Conservation (phyloP, 2,113 vertebrate species). For the Etia nguti region DNA sequence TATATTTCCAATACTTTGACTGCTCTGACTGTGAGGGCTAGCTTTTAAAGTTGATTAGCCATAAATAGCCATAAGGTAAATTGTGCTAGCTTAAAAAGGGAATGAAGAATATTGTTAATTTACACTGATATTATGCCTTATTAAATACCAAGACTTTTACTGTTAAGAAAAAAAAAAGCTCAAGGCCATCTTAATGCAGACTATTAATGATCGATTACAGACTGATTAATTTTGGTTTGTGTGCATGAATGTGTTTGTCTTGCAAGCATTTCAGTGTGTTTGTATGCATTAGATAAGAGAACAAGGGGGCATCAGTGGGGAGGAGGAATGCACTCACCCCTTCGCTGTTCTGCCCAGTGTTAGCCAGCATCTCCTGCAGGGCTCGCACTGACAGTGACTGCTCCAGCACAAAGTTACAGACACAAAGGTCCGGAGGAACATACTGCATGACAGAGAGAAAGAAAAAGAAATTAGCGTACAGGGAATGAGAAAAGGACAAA, state of each 20-base stretch:
- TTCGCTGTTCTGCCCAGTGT: slow-evolving; percentile 80
- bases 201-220: neutral
- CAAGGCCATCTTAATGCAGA: neutral
- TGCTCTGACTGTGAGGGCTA: neutral
- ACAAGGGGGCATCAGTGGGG: neutral
- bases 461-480: slow-evolving; percentile 36
- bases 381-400: slow-evolving; percentile 94
- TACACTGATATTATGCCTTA: neutral
- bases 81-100: neutral
- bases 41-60: neutral
- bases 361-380: slow-evolving; percentile 97
- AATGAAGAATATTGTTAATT: neutral
- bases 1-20: neutral
- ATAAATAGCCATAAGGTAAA: neutral
- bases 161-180: neutral
- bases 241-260: neutral
- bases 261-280: neutral
- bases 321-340: slow-evolving; percentile 78
- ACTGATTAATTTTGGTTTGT: neutral
- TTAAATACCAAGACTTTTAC: neutral
- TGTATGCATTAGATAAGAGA: neutral
- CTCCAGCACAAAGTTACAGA: slow-evolving; percentile 95
- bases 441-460: slow-evolving; percentile 67
- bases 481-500: neutral
- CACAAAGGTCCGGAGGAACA: slow-evolving; percentile 93